Evolutionary conservation across 2,888 invertebrate genomes (phyloP), one percentile per base, ranked within the genome.

Genomic region (Polyploca ridens): DNA sequence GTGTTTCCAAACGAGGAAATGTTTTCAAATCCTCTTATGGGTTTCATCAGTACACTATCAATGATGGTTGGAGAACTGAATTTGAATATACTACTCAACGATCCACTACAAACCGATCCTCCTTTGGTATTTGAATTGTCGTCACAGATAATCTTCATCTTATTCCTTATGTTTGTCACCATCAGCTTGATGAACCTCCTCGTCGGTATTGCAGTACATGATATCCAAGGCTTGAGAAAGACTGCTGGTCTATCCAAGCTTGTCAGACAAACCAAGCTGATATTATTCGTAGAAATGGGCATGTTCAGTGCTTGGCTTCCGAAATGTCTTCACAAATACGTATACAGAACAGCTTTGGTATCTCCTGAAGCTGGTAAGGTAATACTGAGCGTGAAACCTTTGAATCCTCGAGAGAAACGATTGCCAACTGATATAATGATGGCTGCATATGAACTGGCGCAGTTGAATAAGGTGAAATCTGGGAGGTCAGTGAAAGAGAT

Each of bases 41-140:
- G 97, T 6, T 95, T 98, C 63, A 97, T 98, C 19, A 97, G 97
- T 62, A 97, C 97, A 0, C 84, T 98, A 64, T 97, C 97, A 0
- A 98, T 98, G 97, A 98, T 98, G 97, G 97, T 97, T 0, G 97
- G 98, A 0, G 98, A 98, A 84, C 90, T 97, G 64, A 97, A 97
- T 82, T 91, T 98, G 57, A 96, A 96, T 75, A 95, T 97, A 63
- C 86, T 97, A 35, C 96, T 97, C 54, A 96, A 97, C 70, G 96
- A 97, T 78, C 95, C 96, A 0, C 94, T 95, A 71, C 95, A 95
- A 10, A 95, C 96, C 67, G 96, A 96, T 85, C 96, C 96, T 0
- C 96, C 96, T 0, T 95, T 97, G 73, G 88, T 96, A 49, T 94
- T 97, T 38, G 97, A 97, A 84, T 94, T 97, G 13, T 97, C 97